These are phyloP conservation scores for Dermochelys coriacea DNA, from an alignment of 2,797 vertebrate genomes.

Conservation along the genomic window DNA sequence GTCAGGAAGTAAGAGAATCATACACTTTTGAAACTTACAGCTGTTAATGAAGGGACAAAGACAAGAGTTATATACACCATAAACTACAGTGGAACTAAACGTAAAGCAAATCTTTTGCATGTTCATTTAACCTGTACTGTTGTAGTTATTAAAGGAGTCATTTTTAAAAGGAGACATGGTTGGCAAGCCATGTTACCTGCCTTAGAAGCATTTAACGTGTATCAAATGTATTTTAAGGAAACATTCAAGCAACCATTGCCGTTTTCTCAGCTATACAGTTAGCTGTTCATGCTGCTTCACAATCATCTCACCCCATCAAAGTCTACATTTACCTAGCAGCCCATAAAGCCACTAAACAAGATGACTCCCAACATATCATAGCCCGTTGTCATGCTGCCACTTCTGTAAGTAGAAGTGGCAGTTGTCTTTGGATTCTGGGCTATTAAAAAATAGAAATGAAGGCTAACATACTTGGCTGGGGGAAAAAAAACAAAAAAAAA, in stretches of 20 bases:
- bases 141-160: not conserved
- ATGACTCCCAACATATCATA: not conserved
- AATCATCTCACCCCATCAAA: not conserved
- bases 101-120: not conserved
- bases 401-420: not conserved
- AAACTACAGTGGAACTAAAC: not conserved
- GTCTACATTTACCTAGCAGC: not conserved
- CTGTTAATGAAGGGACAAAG: fast-evolving
- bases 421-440: not conserved
- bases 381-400: not conserved
- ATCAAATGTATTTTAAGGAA: not conserved
- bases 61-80: not conserved
- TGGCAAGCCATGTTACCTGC: too few relatives aligned
- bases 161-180: not conserved
- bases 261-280: not conserved
- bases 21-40: not conserved
- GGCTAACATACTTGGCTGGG: not conserved
- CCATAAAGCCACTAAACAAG: not conserved
- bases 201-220: too few relatives aligned
- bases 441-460: not conserved
- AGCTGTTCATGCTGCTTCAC: not conserved
- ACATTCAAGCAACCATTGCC: not conserved
- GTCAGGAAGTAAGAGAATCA: not conserved
- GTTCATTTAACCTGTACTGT: not conserved
- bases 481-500: too few relatives aligned